Base-by-base conservation (phyloP, 2,113 vertebrate genomes). In the Anguilla japonica region DNA sequence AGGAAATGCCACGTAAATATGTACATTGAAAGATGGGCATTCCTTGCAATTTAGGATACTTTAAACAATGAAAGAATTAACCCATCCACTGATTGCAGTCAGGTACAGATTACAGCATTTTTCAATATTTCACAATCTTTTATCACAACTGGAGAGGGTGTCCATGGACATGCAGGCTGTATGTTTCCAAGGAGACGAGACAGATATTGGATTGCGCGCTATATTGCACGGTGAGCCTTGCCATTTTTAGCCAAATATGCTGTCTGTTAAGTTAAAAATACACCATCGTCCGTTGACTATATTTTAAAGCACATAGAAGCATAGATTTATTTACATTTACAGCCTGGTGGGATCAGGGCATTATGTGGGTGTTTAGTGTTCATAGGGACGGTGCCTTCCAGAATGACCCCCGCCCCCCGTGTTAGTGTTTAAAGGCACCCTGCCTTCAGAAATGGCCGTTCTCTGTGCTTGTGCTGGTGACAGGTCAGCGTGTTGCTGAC, bases 401-500 rank as follows among this genome's bases (percentile, higher is more conserved):
- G 5, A 60, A 60, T 53, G 8, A 15, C 8, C 8, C 50, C 50
- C 9, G 1, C 50, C 50, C 50, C 50, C 50, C 50, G 0, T 11
- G 2, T 75, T 34, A 75, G 9, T 34, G 71, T 34, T 13, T 13
- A 75, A 29, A 75, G 71, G n/a, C 5, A 75, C 9, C 7, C n/a
- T n/a, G n/a, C 71, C n/a, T 67, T 67, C 18, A 67, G 60, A 26
- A 67, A 67, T 67, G 18, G n/a, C 8, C 0, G 71, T 34, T 7
- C n/a, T 75, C n/a, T 75, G n/a, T 29, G 71, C 71, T 29, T 85
- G 84, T 40, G 41, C 18, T 14, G 41, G 41, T 85, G 34, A 75
- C 84, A 78, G 67, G 63, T 85, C 71, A 85, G 41, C 50, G 41
- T 85, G 67, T 46, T 60, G 63, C 84, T 85, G 84, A 85, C 84